Percentiles rank a stretch among this genome's conserved stretches.
phyloP scores from a whole-genome alignment of 2,113 vertebrate species.

The Cephalopholis sonnerati region DNA sequence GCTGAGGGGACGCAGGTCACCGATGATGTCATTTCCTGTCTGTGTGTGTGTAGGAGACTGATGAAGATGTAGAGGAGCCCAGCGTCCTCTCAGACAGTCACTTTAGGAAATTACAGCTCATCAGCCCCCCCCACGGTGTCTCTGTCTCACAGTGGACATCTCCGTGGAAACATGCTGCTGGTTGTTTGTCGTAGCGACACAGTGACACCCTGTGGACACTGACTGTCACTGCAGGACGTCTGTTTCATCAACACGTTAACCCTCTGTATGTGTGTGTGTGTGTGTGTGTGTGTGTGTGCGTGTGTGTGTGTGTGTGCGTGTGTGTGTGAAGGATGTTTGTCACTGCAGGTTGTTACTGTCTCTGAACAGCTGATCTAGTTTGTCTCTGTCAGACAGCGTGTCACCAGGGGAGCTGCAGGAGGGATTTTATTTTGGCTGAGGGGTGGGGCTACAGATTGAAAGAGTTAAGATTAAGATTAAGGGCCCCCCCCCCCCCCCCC shows the following conservation, averaged over 20 bases:
- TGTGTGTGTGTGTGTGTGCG: too few relatives aligned
- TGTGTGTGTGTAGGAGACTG: not conserved
- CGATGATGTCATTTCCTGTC: constrained; percentile 36
- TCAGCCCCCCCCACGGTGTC: too few relatives aligned
- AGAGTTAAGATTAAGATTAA: too few relatives aligned
- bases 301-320: too few relatives aligned
- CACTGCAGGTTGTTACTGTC: too few relatives aligned
- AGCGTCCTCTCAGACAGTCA: constrained; percentile 47
- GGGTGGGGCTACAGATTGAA: too few relatives aligned
- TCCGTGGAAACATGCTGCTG: not conserved
- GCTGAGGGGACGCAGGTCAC: not conserved
- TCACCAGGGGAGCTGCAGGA: too few relatives aligned
- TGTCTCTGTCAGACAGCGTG: too few relatives aligned
- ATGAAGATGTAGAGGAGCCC: not conserved
- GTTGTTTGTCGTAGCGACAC: constrained; percentile 4
- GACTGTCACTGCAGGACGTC: constrained; percentile 14
- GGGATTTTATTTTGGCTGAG: too few relatives aligned
- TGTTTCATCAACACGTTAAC: not conserved
- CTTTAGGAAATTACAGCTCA: constrained; percentile 65
- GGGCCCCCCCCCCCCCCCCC: too few relatives aligned
- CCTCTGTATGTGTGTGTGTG: not conserved
- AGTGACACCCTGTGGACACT: constrained; percentile 65
- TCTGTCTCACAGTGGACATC: not conserved
- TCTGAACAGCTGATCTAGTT: too few relatives aligned
- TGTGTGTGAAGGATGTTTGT: too few relatives aligned